Conservation (phyloP, 2,113 vertebrate genomes). For the Daphoenositta chrysoptera region DNA sequence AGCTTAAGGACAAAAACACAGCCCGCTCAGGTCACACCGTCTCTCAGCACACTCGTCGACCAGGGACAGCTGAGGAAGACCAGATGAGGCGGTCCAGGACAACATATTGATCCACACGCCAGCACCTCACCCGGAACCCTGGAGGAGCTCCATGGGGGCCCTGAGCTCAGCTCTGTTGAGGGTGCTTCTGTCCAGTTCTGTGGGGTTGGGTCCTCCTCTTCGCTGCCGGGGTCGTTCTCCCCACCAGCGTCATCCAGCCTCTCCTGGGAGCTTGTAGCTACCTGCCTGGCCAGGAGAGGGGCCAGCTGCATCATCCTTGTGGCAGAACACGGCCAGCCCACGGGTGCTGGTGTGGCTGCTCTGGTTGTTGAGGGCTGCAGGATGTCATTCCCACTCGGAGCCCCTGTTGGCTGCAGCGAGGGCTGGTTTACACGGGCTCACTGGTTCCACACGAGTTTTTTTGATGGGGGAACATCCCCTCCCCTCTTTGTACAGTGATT, state of each 20-base stretch:
- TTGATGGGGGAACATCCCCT: neutral
- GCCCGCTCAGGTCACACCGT: neutral
- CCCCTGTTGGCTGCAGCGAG: constrained; percentile 80
- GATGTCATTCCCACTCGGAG: no score
- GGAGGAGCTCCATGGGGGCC: neutral
- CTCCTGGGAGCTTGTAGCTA: constrained; percentile 83
- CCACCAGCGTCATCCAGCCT: constrained; percentile 81
- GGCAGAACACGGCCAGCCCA: constrained; percentile 85
- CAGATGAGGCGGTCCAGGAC: neutral
- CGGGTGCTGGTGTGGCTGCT: constrained; percentile 88
- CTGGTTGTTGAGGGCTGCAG: constrained; percentile 82
- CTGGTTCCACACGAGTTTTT: neutral
- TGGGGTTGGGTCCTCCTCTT: constrained; percentile 79
- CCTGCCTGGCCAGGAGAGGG: constrained; percentile 74
- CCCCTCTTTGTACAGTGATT: accelerated
- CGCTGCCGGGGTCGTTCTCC: constrained; percentile 85
- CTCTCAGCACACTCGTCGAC: neutral
- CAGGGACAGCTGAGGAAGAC: neutral
- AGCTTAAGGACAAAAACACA: neutral
- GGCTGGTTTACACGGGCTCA: neutral
- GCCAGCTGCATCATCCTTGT: constrained; percentile 70
- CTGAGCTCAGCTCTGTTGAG: constrained; percentile 78
- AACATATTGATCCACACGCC: accelerated
- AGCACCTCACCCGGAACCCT: neutral
- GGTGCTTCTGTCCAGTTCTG: constrained; percentile 74